Percentiles rank a stretch among this genome's conserved stretches.
These are phyloP conservation scores for Mustela nigripes DNA, from an alignment of 2,113 vertebrate species.

Conservation along the genomic window DNA sequence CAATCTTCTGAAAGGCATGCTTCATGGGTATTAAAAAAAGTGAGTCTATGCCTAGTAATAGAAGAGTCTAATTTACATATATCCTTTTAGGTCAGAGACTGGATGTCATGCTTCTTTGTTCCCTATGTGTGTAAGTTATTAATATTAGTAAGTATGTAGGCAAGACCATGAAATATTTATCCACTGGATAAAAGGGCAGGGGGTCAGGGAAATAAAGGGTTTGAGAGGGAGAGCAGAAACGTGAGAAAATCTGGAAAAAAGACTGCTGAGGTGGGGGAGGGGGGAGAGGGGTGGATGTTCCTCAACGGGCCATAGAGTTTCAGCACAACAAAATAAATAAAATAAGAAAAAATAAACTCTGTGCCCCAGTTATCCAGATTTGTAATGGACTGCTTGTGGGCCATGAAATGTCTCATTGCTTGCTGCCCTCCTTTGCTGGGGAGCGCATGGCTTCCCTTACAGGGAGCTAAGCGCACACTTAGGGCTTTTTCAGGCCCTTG, in stretches of 20 bases:
- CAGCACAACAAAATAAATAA: constrained; percentile 59
- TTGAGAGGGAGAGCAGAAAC: not conserved
- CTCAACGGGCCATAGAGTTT: not conserved
- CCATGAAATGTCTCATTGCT: constrained; percentile 66
- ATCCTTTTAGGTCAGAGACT: not conserved
- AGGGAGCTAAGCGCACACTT: constrained; percentile 58
- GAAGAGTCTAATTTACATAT: constrained; percentile 32
- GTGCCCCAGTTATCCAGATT: constrained; percentile 59
- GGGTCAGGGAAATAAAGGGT: not conserved
- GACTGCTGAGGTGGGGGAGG: not conserved
- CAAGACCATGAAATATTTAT: constrained; percentile 3
- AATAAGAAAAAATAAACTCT: constrained; percentile 61
- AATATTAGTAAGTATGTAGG: constrained; percentile 7
- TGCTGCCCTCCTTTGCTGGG: constrained; percentile 60
- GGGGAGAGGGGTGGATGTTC: not conserved
- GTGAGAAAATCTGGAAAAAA: constrained; percentile 21
- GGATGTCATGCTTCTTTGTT: not conserved
- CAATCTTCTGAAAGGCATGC: constrained; percentile 30
- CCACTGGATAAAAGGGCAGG: not conserved
- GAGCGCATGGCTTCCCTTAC: constrained; percentile 64
- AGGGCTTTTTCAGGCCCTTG: constrained; percentile 61
- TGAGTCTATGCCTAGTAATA: not conserved
- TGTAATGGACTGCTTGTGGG: constrained; percentile 67
- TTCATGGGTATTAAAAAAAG: not conserved
- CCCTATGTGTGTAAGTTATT: not conserved